These are phyloP conservation scores for Chunga burmeisteri DNA, from an alignment of 2,113 vertebrate species.

Conservation along the genomic window DNA sequence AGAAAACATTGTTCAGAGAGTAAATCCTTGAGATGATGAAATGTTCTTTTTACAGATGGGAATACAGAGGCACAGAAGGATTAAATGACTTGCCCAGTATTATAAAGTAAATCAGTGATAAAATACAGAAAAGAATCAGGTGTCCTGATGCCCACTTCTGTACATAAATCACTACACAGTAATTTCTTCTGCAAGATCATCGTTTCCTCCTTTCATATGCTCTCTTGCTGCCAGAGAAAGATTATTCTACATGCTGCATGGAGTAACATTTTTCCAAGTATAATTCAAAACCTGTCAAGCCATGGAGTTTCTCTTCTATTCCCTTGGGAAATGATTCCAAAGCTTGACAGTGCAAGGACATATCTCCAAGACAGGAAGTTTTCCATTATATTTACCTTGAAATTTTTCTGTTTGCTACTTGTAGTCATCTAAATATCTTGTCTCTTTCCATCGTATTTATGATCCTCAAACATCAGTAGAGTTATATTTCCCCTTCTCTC, in stretches of 20 bases:
- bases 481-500: not conserved
- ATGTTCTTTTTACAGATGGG: conserved; percentile 2
- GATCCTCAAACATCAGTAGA: not conserved
- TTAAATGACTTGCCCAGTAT: not conserved
- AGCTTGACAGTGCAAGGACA: conserved; percentile 18
- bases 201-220: not conserved
- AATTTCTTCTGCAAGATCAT: conserved; percentile 27
- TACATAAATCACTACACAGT: conserved; percentile 6
- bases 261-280: conserved; percentile 48
- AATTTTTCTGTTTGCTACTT: not conserved
- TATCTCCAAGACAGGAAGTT: not conserved
- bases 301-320: not conserved
- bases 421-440: not conserved
- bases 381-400: not conserved
- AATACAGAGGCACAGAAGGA: not conserved
- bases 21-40: conserved; percentile 6
- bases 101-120: conserved; percentile 23
- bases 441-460: not conserved
- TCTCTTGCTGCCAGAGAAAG: not conserved
- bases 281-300: conserved; percentile 43
- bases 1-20: not conserved
- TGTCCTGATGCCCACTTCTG: not conserved
- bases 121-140: conserved; percentile 24
- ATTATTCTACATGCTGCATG: conserved; percentile 6
- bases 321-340: conserved; percentile 29